phyloP scores from a whole-genome alignment of 1,140 invertebrate species.

The Aricia agestis region DNA sequence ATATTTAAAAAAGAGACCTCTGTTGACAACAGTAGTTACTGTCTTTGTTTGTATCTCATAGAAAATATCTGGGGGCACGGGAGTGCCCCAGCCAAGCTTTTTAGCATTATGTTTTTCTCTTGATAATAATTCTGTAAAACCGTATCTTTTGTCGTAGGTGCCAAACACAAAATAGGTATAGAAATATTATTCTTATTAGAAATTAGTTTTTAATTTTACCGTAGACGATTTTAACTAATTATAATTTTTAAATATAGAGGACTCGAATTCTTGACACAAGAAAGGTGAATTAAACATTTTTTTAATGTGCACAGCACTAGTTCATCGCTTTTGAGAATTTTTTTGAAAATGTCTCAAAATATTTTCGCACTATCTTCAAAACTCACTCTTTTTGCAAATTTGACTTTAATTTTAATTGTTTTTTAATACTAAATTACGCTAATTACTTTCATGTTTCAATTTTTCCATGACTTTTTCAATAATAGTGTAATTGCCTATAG shows the following conservation, averaged over 20 bases:
- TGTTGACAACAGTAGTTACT: no score
- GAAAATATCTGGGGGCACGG: no score
- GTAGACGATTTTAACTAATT: slow-evolving; percentile 19
- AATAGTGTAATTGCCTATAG: no score
- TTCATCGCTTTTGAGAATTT: background rate
- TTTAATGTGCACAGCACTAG: slow-evolving; percentile 3
- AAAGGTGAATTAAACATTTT: slow-evolving; percentile 42
- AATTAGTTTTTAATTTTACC: background rate
- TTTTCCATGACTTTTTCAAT: no score
- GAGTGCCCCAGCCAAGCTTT: no score
- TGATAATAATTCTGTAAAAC: no score
- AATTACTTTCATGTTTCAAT: no score
- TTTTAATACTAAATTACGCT: no score
- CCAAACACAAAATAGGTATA: background rate
- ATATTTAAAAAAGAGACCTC: no score
- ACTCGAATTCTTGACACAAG: slow-evolving; percentile 53
- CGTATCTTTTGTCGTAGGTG: slow-evolving; percentile 1
- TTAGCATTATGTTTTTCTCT: no score
- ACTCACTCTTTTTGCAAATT: background rate
- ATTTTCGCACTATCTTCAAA: background rate
- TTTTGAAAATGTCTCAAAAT: background rate
- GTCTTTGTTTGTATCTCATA: no score
- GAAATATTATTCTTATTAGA: background rate
- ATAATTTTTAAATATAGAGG: slow-evolving; percentile 48
- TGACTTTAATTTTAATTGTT: no score